Evolutionary conservation across 2,888 invertebrate species (phyloP).

Genomic region (Acleris holmiana): DNA sequence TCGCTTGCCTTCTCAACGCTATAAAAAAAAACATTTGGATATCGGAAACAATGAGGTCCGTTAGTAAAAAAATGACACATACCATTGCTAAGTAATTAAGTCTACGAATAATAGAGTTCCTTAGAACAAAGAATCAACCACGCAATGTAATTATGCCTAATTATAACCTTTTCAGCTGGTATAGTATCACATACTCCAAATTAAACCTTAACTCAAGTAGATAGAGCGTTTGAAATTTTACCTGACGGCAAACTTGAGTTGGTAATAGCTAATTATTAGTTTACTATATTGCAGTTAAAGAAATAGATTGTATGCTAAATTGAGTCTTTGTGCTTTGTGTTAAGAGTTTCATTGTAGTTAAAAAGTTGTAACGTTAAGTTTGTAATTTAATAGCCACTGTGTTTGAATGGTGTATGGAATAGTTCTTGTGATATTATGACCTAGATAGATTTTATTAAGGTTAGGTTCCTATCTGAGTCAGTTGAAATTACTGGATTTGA

Average conservation of each 20-base stretch:
- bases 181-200: not conserved
- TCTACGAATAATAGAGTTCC: conserved; percentile 3
- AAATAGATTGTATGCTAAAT: not conserved
- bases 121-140: not conserved
- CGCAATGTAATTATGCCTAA: too few species aligned
- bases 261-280: not conserved
- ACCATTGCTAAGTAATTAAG: not conserved
- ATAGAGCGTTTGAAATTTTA: not conserved
- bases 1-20: too few species aligned
- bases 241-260: not conserved
- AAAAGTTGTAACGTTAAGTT: not conserved
- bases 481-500: too few species aligned
- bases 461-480: not conserved
- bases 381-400: conserved; percentile 4
- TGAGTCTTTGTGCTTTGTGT: not conserved
- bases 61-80: not conserved
- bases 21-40: conserved; percentile 1
- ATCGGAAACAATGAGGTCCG: not conserved
- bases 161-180: too few species aligned
- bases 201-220: not conserved
- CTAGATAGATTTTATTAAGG: not conserved
- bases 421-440: conserved; percentile 2
- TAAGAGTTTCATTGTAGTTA: not conserved
- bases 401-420: not conserved
- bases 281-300: not conserved